Evolutionary conservation across 2,888 invertebrate genomes (phyloP).

Genomic region (Dasysyrphus albostriatus): DNA sequence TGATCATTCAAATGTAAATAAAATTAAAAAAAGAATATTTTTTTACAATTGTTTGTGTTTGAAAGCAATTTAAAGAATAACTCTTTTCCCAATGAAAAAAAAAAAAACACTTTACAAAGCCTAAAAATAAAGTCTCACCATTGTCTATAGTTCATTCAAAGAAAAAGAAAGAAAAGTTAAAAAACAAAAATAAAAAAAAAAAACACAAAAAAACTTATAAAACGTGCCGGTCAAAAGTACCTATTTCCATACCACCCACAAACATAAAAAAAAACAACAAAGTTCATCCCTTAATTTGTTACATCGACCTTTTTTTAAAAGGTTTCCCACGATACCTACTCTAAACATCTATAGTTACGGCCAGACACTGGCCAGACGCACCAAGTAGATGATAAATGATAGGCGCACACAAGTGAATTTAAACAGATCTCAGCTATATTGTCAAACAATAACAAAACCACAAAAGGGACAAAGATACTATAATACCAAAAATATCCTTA

Average conservation of each 20-base stretch:
- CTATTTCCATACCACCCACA: constrained; percentile 18
- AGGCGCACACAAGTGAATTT: constrained; percentile 58
- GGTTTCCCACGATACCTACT: constrained; percentile 26
- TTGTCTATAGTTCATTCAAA: constrained; percentile 58
- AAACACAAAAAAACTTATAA: constrained; percentile 4
- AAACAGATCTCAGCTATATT: constrained; percentile 42
- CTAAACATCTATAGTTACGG: too few relatives aligned
- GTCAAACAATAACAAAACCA: constrained; percentile 68
- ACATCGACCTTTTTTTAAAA: constrained; percentile 41
- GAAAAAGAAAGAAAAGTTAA: constrained; percentile 26
- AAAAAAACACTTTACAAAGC: constrained; percentile 19
- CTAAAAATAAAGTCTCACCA: constrained; percentile 60
- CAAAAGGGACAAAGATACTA: constrained; percentile 56
- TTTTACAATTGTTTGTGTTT: constrained; percentile 33
- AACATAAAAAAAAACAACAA: constrained; percentile 16
- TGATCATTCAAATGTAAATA: not conserved
- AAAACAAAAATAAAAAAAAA: not conserved
- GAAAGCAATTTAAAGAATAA: constrained; percentile 43
- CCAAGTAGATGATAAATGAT: constrained; percentile 68
- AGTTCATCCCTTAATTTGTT: constrained; percentile 60
- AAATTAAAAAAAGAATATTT: not conserved
- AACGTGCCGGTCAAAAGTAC: constrained; percentile 56
- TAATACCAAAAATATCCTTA: constrained; percentile 60
- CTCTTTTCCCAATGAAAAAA: constrained; percentile 45
- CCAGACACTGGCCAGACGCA: constrained; percentile 71